Percentiles rank a stretch among this genome's conserved stretches.
These are phyloP conservation scores for Hirudinaria manillensis DNA, from an alignment of 2,888 invertebrate genomes.

Conservation along the genomic window DNA sequence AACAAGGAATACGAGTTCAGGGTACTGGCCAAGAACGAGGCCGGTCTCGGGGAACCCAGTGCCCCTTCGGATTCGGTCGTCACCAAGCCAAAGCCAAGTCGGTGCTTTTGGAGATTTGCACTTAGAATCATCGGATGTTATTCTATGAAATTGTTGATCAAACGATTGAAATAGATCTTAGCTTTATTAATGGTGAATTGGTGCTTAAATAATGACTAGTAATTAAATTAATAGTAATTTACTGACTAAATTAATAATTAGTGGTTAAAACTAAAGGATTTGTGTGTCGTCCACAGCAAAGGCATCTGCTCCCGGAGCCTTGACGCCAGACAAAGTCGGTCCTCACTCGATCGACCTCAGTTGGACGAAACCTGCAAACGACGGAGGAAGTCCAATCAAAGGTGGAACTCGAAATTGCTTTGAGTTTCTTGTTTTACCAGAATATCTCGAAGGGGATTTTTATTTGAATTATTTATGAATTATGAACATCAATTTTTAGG, in stretches of 20 bases:
- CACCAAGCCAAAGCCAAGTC: constrained; percentile 69
- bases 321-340: constrained; percentile 87
- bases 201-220: no score
- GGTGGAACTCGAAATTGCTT: constrained; percentile 50
- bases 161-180: neutral
- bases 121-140: neutral
- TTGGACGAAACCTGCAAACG: constrained; percentile 82
- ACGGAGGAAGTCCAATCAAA: constrained; percentile 87
- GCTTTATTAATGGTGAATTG: no score
- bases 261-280: no score
- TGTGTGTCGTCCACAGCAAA: constrained; percentile 35
- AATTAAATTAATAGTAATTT: no score
- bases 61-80: constrained; percentile 73
- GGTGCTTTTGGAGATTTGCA: neutral
- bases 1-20: constrained; percentile 96
- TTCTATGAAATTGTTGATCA: neutral
- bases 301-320: constrained; percentile 84
- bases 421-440: neutral
- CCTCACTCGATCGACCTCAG: constrained; percentile 76
- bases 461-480: no score
- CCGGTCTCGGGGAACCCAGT: constrained; percentile 90
- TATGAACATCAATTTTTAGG: no score
- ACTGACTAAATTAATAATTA: no score
- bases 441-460: no score
- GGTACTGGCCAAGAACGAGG: constrained; percentile 81